These are phyloP conservation scores for Hirtodrosophila duncani DNA, from an alignment of 2,888 invertebrate species.

Conservation along the genomic window DNA sequence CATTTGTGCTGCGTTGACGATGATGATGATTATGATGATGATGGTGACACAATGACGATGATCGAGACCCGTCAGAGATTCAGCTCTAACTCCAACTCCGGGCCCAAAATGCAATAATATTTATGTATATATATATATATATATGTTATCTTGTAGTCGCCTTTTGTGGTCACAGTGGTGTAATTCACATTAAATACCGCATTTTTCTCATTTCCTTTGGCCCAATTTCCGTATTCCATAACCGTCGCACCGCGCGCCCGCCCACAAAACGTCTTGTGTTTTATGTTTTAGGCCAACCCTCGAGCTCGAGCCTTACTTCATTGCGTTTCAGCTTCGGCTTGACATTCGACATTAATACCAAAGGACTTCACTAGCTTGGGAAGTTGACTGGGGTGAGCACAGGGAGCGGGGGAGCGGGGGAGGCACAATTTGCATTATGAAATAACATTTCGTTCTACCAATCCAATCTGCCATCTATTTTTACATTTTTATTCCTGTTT, in stretches of 20 bases:
- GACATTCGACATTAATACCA: slow-evolving; percentile 74
- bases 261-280: too few relatives aligned
- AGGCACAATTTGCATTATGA: slow-evolving; percentile 68
- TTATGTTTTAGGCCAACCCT: not conserved
- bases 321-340: slow-evolving; percentile 68
- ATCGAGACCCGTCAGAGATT: not conserved
- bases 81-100: not conserved
- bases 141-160: slow-evolving; percentile 3
- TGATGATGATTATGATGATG: slow-evolving; percentile 47
- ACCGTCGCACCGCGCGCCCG: not conserved
- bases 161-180: slow-evolving; percentile 77
- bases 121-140: too few relatives aligned
- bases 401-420: slow-evolving; percentile 8
- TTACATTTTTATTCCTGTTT: slow-evolving; percentile 20
- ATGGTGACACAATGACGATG: slow-evolving; percentile 37
- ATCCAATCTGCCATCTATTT: slow-evolving; percentile 18
- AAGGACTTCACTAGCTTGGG: not conserved
- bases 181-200: slow-evolving; percentile 78
- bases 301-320: slow-evolving; percentile 56
- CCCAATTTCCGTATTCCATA: slow-evolving; percentile 50
- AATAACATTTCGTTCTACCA: slow-evolving; percentile 57
- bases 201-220: slow-evolving; percentile 66
- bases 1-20: slow-evolving; percentile 69
- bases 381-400: not conserved
- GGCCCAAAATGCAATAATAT: too few relatives aligned